A percentile compares a stretch with the other conserved stretches of the same genome.
phyloP scores from a whole-genome alignment of 30 jellyfish, hydroid and myxozoan genomes.

The Sanderia malayensis region DNA sequence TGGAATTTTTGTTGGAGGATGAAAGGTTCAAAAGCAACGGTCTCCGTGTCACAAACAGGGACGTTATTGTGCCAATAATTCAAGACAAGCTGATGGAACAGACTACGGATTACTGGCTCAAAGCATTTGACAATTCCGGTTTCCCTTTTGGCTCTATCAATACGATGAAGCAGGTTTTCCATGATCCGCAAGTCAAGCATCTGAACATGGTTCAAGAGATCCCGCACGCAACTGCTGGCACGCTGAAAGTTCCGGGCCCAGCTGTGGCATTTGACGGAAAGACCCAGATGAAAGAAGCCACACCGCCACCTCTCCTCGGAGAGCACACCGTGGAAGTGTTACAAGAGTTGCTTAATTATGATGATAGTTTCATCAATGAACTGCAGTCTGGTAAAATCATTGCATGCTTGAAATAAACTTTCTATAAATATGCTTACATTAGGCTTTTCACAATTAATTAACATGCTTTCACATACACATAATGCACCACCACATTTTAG shows the following conservation, averaged over 20 bases:
- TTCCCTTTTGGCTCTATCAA: slow-evolving; percentile 91
- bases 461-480: too few relatives aligned
- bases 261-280: slow-evolving; percentile 77
- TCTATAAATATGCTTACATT: too few relatives aligned
- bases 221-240: slow-evolving; percentile 86
- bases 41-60: slow-evolving; percentile 67
- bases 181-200: slow-evolving; percentile 86
- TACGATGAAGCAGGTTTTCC: slow-evolving; percentile 74
- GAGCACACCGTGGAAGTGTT: slow-evolving; percentile 90
- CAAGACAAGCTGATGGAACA: slow-evolving; percentile 62
- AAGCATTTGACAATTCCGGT: slow-evolving; percentile 70
- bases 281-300: slow-evolving; percentile 31
- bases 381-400: slow-evolving; percentile 55
- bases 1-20: slow-evolving; percentile 54
- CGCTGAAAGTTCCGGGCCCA: slow-evolving; percentile 77
- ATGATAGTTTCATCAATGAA: slow-evolving; percentile 56
- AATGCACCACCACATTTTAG: too few relatives aligned
- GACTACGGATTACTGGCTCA: slow-evolving; percentile 70
- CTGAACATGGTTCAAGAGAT: slow-evolving; percentile 70
- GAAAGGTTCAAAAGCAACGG: slow-evolving; percentile 64
- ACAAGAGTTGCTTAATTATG: slow-evolving; percentile 58
- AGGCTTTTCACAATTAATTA: too few relatives aligned
- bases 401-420: slow-evolving; percentile 34
- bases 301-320: slow-evolving; percentile 93
- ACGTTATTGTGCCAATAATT: slow-evolving; percentile 38